Evolutionary conservation across 2,113 vertebrate species (phyloP), one percentile per base, ranked within the genome.

Genomic region (Sterna hirundo): DNA sequence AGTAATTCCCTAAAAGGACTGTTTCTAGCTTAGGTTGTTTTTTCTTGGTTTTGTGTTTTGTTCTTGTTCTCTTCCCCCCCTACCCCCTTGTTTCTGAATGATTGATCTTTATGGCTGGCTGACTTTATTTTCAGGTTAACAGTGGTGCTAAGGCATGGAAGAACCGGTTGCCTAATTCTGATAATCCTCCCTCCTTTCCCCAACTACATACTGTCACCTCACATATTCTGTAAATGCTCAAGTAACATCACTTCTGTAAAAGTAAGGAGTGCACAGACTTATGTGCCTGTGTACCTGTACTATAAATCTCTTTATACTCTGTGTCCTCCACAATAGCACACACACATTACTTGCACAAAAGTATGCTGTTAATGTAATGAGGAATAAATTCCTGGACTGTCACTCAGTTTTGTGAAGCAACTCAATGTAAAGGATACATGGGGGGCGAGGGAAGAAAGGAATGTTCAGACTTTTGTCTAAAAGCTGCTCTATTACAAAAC

Each of bases 151-250:
- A 81, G 68, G 42, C 32, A 44, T 62, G 32, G 47, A 18, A 86
- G 22, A 88, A 38, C 58, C 38, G 78, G 60, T 79, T 7, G 1
- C 51, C 30, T 75, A 19, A 47, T 82, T 88, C n/a, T 75, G 40
- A 55, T 90, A 71, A 65, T 83, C 11, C 58, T 88, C 25, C 21
- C 8, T 93, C 23, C 52, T 90, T 90, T 75, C 18, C 34, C 51
- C 57, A 68, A 0, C 16, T 36, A 4, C 0, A 0, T 86, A 38
- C 38, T 76, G 54, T 74, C 27, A 61, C 52, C 42, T 90, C 2
- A 0, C 23, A 12, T 66, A 21, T 40, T 92, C 61, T 66, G 6
- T 82, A 81, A 92, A 83, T 52, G 40, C 19, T 61, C 10, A 27
- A 79, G 65, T 86, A 49, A 66, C 16, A 10, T 40, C 9, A 46